phyloP scores from a whole-genome alignment of 2,113 vertebrate species.

The Puffinus mauretanicus region DNA sequence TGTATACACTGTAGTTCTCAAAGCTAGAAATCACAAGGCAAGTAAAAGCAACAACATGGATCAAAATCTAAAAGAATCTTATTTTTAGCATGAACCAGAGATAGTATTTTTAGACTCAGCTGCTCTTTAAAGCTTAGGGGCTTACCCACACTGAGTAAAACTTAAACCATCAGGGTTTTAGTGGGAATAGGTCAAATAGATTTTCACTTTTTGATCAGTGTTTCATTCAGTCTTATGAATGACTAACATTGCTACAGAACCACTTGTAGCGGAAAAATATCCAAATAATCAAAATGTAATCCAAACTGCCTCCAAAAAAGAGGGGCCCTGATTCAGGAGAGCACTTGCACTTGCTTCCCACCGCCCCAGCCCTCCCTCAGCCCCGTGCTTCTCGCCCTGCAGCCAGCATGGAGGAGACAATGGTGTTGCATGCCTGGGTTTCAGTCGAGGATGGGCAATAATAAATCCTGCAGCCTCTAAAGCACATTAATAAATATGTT shows the following conservation, averaged over 20 bases:
- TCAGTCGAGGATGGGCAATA: background rate
- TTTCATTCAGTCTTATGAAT: background rate
- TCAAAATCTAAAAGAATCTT: background rate
- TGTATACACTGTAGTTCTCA: background rate
- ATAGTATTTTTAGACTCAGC: background rate
- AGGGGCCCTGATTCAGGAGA: background rate
- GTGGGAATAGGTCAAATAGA: background rate
- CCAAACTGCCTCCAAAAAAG: background rate
- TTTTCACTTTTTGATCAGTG: background rate
- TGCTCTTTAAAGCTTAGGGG: background rate
- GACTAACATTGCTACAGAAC: background rate
- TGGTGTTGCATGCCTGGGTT: background rate
- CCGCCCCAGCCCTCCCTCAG: background rate
- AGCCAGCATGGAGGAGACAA: background rate
- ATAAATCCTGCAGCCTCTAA: background rate
- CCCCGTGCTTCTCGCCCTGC: accelerated
- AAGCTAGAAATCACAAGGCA: background rate
- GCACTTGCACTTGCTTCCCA: background rate
- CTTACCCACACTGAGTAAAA: background rate
- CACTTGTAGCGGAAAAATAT: background rate
- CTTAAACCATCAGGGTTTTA: background rate
- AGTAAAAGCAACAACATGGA: background rate
- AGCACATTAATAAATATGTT: background rate
- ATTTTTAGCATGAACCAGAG: background rate
- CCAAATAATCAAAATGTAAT: background rate